Conservation (phyloP, 2,888 invertebrate genomes). For the Ophonus ardosiacus region DNA sequence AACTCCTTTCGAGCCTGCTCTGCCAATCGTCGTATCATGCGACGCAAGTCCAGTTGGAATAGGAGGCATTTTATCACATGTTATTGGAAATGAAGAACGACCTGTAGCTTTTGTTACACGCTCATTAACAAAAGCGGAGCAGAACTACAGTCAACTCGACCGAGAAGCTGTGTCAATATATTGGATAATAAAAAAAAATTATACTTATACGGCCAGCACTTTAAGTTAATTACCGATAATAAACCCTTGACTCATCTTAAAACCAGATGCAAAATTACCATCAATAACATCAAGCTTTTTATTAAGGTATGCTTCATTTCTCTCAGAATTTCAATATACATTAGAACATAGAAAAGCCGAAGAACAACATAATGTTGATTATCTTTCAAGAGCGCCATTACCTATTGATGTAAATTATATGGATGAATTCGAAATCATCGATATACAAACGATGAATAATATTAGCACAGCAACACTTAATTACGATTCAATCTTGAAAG, state of each 20-base stretch:
- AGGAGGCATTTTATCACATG: not conserved
- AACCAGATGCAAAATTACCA: not conserved
- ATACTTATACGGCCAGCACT: slow-evolving; percentile 4
- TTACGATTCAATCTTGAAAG: not conserved
- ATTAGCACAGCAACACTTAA: not conserved
- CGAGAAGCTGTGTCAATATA: slow-evolving; percentile 8
- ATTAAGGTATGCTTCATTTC: slow-evolving; percentile 16
- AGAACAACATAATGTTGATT: slow-evolving; percentile 34
- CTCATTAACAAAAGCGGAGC: not conserved
- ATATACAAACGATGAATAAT: not conserved
- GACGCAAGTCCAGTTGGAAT: not conserved
- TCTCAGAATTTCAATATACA: not conserved
- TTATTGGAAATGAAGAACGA: not conserved
- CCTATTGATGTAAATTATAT: not conserved
- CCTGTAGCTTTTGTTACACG: not conserved
- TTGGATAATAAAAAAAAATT: not conserved
- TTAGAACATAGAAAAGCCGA: not conserved
- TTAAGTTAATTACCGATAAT: slow-evolving; percentile 11
- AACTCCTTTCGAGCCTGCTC: not conserved
- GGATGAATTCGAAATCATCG: not conserved
- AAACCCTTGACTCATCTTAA: slow-evolving; percentile 14
- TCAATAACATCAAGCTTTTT: not conserved
- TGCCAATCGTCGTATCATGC: not conserved
- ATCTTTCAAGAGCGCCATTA: slow-evolving; percentile 66
- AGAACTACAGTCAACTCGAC: slow-evolving; percentile 14